These are phyloP conservation scores for Formica aserva DNA, from an alignment of 2,888 invertebrate genomes.

Conservation along the genomic window DNA sequence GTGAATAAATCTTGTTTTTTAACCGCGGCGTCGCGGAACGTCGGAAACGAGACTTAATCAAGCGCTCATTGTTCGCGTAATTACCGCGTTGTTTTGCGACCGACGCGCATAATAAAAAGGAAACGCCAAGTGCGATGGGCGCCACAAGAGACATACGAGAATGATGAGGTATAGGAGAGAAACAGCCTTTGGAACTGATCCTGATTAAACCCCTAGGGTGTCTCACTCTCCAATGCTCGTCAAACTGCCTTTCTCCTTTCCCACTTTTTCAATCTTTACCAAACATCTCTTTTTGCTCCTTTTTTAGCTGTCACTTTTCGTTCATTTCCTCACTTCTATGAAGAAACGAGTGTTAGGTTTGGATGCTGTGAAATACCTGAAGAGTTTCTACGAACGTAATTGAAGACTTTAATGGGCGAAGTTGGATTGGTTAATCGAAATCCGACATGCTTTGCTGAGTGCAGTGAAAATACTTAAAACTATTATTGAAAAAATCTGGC, in stretches of 20 bases:
- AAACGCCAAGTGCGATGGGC: constrained; percentile 61
- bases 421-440: constrained; percentile 39
- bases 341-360: constrained; percentile 18
- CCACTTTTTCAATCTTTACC: constrained; percentile 38
- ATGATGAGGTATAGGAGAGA: constrained; percentile 49
- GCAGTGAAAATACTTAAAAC: constrained; percentile 21
- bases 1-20: constrained; percentile 13
- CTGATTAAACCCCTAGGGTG: constrained; percentile 78
- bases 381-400: constrained; percentile 25
- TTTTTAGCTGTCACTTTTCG: constrained; percentile 47
- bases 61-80: constrained; percentile 76
- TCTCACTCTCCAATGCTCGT: neutral
- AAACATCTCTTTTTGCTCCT: constrained; percentile 56
- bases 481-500: neutral
- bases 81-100: constrained; percentile 77
- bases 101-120: constrained; percentile 51
- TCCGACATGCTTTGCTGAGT: neutral
- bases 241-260: constrained; percentile 50
- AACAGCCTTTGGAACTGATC: constrained; percentile 75
- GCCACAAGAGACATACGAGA: constrained; percentile 59
- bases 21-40: neutral
- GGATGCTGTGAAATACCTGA: constrained; percentile 25
- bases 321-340: constrained; percentile 49
- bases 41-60: constrained; percentile 72
- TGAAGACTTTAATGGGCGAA: constrained; percentile 34